Evolutionary conservation across 2,797 vertebrate species (phyloP).

Genomic region (Nasua narica): DNA sequence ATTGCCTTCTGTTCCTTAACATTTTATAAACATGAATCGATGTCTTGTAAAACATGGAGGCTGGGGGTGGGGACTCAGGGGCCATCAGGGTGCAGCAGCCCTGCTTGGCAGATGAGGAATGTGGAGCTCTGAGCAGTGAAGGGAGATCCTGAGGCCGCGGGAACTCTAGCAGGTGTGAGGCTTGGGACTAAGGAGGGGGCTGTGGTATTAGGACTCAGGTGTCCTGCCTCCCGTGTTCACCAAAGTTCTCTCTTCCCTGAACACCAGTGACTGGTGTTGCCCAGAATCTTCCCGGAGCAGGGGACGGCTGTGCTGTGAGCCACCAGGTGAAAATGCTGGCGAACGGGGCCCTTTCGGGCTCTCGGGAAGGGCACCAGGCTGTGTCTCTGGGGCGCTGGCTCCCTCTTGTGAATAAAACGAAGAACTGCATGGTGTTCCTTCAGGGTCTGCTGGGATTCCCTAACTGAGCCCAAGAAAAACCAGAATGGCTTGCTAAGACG

Average conservation of each 20-base stretch:
- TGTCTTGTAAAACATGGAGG: neutral
- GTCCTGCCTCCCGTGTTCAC: neutral
- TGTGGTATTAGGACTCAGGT: neutral
- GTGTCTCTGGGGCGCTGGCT: conserved; percentile 62
- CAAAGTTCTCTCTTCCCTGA: neutral
- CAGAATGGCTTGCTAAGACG: accelerated
- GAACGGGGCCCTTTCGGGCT: no score
- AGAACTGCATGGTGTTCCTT: neutral
- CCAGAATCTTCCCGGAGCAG: neutral
- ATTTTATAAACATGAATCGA: neutral
- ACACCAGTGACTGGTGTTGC: neutral
- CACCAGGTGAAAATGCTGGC: neutral
- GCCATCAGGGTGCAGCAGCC: neutral
- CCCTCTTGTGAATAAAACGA: conserved; percentile 75
- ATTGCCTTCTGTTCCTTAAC: neutral
- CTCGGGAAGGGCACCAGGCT: accelerated
- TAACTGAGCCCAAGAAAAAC: accelerated
- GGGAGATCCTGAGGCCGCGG: neutral
- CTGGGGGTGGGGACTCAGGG: neutral
- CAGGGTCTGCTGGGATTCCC: neutral
- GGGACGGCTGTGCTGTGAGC: accelerated
- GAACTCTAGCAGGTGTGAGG: no score
- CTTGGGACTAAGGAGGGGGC: neutral
- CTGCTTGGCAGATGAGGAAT: neutral
- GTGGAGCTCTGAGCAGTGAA: neutral